phyloP scores from a whole-genome alignment of 1,140 invertebrate species.

The Drosophila yakuba region DNA sequence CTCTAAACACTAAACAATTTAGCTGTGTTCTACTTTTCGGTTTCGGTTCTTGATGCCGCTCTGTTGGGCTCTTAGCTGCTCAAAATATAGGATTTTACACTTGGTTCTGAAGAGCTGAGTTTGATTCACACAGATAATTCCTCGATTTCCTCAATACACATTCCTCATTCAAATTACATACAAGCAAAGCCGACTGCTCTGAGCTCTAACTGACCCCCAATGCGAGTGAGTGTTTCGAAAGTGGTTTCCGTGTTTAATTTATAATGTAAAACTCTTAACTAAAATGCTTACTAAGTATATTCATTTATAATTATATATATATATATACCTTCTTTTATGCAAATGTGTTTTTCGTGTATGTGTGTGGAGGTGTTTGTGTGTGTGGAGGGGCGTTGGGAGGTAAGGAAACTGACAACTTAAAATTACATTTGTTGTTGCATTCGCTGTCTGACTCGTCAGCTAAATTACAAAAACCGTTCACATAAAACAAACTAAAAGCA shows the following conservation, averaged over 20 bases:
- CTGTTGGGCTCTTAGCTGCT: conserved; percentile 57
- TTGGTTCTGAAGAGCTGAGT: conserved; percentile 50
- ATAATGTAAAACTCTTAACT: conserved; percentile 80
- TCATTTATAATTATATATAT: conserved; percentile 81
- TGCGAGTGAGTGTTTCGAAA: conserved; percentile 49
- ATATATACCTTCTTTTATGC: conserved; percentile 63
- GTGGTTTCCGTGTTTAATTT: conserved; percentile 57
- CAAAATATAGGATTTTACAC: conserved; percentile 76
- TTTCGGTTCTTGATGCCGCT: conserved; percentile 36
- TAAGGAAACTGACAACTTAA: conserved; percentile 57
- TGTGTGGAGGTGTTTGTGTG: conserved; percentile 29
- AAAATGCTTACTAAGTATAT: conserved; percentile 80
- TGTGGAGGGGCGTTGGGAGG: conserved; percentile 19
- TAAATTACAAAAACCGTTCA: conserved; percentile 59
- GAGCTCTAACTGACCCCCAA: conserved; percentile 30
- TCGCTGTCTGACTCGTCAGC: conserved; percentile 35
- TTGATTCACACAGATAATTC: conserved; percentile 19
- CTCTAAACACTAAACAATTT: conserved; percentile 81
- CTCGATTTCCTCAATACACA: conserved; percentile 11
- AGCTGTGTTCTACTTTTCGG: conserved; percentile 47
- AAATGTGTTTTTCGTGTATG: conserved; percentile 64
- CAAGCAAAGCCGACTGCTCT: conserved; percentile 63
- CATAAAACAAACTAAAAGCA: conserved; percentile 73
- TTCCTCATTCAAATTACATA: conserved; percentile 58
- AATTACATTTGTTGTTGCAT: conserved; percentile 49